phyloP scores from a whole-genome alignment of 1,140 invertebrate species.

The Cherax quadricarinatus region DNA sequence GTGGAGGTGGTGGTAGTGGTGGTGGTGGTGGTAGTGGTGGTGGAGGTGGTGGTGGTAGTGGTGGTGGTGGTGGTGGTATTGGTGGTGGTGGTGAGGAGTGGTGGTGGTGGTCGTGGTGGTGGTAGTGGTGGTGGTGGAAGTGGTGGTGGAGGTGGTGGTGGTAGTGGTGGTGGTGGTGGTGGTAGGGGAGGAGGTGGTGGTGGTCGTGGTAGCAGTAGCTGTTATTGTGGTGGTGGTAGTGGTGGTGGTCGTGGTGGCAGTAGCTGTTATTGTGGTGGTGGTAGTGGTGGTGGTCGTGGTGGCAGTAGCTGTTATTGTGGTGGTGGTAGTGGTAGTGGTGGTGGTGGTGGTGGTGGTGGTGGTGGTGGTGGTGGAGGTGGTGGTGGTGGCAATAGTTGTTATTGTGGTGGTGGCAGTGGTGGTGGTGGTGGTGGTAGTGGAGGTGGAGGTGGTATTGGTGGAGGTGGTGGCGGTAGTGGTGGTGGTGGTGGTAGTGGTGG shows the following conservation, averaged over 20 bases:
- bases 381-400: not conserved
- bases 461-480: not conserved
- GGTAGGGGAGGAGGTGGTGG: no score
- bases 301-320: not conserved
- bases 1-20: no score
- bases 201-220: no score
- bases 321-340: not conserved
- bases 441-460: no score
- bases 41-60: no score
- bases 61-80: no score
- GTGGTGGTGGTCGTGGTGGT: no score
- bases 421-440: not conserved
- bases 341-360: not conserved
- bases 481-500: not conserved
- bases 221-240: no score
- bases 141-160: not conserved
- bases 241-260: not conserved
- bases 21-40: no score
- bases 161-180: not conserved
- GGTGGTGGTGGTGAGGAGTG: no score
- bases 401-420: not conserved
- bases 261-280: not conserved
- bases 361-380: not conserved
- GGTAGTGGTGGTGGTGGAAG: no score
- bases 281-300: not conserved